Percentiles rank a stretch among this genome's conserved stretches.
Conservation (phyloP, 2,888 invertebrate genomes). For the Amiota mariae region DNA sequence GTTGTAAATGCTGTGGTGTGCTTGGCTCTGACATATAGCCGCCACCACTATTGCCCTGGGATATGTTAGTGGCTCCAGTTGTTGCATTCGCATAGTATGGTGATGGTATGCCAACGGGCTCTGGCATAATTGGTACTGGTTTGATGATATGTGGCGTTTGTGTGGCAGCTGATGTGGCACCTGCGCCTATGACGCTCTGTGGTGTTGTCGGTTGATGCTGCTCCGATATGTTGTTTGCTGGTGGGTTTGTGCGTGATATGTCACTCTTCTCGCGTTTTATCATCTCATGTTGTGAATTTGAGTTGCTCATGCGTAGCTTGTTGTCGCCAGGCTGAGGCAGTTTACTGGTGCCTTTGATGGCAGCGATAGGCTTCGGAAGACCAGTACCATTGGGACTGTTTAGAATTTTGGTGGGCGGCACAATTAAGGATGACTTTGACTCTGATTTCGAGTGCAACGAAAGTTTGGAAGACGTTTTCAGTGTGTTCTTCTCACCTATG, state of each 20-base stretch:
- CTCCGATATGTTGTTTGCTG: constrained; percentile 56
- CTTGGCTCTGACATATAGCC: constrained; percentile 61
- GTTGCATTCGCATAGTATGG: constrained; percentile 59
- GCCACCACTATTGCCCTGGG: constrained; percentile 10
- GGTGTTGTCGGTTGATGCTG: constrained; percentile 34
- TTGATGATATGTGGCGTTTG: constrained; percentile 59
- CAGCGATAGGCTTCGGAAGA: constrained; percentile 92
- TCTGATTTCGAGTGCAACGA: constrained; percentile 69
- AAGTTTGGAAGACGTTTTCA: constrained; percentile 75
- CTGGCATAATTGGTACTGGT: constrained; percentile 47
- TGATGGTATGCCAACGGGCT: constrained; percentile 33
- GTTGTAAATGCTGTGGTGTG: constrained; percentile 47
- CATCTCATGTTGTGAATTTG: constrained; percentile 51
- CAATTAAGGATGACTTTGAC: constrained; percentile 68
- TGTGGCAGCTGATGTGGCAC: constrained; percentile 37
- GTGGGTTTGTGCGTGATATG: constrained; percentile 63
- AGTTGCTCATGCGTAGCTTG: constrained; percentile 46
- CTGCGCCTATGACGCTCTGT: not conserved
- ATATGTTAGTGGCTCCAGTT: constrained; percentile 41
- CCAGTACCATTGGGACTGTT: constrained; percentile 76
- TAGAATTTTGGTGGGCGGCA: constrained; percentile 52
- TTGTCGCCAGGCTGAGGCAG: constrained; percentile 76
- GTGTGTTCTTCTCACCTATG: constrained; percentile 73
- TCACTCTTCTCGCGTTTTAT: constrained; percentile 76
- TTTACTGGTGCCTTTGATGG: constrained; percentile 92